Evolutionary conservation across 2,113 vertebrate species (phyloP).

Genomic region (Bambusicola thoracicus): DNA sequence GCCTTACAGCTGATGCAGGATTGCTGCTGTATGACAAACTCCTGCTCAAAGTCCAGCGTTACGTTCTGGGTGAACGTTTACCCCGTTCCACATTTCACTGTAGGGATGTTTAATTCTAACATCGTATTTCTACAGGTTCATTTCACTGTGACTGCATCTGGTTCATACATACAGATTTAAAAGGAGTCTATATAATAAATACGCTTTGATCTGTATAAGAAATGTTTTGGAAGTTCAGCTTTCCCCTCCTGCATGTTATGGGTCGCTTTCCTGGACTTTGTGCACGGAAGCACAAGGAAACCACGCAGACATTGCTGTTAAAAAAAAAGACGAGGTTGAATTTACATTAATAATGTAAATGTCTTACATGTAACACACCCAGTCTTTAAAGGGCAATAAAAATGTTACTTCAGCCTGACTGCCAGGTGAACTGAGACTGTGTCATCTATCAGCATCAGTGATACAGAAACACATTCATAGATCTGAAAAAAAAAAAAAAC

Average conservation of each 20-base stretch:
- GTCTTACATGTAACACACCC: not conserved
- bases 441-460: not conserved
- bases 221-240: slow-evolving; percentile 15
- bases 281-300: not conserved
- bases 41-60: not conserved
- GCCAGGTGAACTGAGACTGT: not conserved
- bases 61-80: not conserved
- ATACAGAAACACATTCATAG: not conserved
- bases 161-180: slow-evolving; percentile 11
- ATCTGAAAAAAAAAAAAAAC: not conserved
- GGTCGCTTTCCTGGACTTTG: not conserved
- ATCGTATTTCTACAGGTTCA: not conserved
- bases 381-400: not conserved
- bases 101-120: not conserved
- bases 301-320: not conserved
- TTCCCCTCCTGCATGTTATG: not conserved
- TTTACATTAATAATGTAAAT: not conserved
- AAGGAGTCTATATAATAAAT: slow-evolving; percentile 13
- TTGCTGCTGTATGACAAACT: not conserved
- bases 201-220: slow-evolving; percentile 52
- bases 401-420: slow-evolving; percentile 1
- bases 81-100: not conserved
- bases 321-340: not conserved
- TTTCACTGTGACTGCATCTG: not conserved
- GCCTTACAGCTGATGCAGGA: not conserved